Evolutionary conservation across 2,113 vertebrate species (phyloP).

Genomic region (Parus major): DNA sequence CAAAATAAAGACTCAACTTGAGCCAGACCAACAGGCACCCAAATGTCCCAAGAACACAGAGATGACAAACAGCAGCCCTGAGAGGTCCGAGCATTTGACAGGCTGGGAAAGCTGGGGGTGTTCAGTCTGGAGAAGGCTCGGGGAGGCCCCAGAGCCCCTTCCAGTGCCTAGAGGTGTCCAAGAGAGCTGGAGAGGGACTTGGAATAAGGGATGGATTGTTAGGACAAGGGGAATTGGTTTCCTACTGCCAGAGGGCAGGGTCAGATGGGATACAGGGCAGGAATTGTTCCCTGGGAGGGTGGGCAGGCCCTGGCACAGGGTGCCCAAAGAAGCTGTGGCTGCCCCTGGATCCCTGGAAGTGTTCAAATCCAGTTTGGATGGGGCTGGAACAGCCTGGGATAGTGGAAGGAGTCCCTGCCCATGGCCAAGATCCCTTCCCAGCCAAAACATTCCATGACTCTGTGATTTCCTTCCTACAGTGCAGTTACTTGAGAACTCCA

Average conservation of each 20-base stretch:
- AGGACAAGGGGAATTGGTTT: not conserved
- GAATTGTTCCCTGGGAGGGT: not conserved
- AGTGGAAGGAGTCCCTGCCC: not conserved
- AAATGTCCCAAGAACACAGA: not conserved
- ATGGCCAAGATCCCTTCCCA: not conserved
- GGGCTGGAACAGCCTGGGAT: not conserved
- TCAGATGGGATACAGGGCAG: not conserved
- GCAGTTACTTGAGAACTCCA: not conserved
- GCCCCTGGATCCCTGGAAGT: not conserved
- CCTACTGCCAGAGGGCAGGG: not conserved
- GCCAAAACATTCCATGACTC: not conserved
- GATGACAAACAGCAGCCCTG: not conserved
- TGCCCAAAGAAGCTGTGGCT: not conserved
- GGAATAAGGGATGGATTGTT: accelerated
- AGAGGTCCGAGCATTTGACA: not conserved
- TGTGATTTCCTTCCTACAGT: not conserved
- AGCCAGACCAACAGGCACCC: not conserved
- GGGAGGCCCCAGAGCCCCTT: not conserved
- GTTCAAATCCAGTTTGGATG: not conserved
- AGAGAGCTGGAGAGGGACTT: not conserved
- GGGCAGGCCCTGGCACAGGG: not conserved
- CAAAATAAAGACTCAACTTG: not conserved
- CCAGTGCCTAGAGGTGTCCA: too few relatives aligned
- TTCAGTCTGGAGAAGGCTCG: not conserved
- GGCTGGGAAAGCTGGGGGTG: not conserved